These are phyloP conservation scores for Pionites leucogaster DNA, from an alignment of 2,113 vertebrate genomes.

Conservation along the genomic window DNA sequence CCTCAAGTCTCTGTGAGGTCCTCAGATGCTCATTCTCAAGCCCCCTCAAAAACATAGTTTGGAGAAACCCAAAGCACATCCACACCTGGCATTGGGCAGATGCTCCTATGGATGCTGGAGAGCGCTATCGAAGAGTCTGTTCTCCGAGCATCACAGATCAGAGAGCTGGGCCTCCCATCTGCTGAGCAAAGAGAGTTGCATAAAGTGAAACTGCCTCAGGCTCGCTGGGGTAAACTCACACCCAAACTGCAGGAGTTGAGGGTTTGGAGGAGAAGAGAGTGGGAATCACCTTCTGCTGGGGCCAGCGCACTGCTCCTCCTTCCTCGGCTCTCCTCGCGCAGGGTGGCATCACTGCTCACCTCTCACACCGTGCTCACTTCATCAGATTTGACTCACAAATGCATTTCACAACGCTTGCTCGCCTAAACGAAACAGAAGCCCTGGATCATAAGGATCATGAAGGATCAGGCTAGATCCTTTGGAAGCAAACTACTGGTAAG, in stretches of 20 bases:
- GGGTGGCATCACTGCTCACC: not conserved
- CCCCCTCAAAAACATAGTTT: not conserved
- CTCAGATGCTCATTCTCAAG: not conserved
- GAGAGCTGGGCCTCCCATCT: constrained; percentile 42
- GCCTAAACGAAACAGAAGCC: constrained; percentile 40
- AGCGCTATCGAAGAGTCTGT: not conserved
- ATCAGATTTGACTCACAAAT: constrained; percentile 48
- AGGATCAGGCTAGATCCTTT: constrained; percentile 6
- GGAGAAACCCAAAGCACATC: not conserved
- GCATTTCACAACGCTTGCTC: constrained; percentile 52
- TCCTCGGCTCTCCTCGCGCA: not conserved
- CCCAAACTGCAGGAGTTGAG: constrained; percentile 26
- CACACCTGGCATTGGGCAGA: not conserved
- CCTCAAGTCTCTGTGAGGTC: not conserved
- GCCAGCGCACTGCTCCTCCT: not conserved
- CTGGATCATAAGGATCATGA: not conserved
- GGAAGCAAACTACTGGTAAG: not conserved
- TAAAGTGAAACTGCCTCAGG: constrained; percentile 47
- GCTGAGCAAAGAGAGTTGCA: constrained; percentile 63
- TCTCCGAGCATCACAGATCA: constrained; percentile 12
- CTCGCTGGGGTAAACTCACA: not conserved
- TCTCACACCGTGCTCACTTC: not conserved
- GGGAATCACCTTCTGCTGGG: not conserved
- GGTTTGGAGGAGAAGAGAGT: not conserved
- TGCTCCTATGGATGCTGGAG: not conserved